These are phyloP conservation scores for Poecile montanus DNA, from an alignment of 2,797 vertebrate species.

Conservation along the genomic window DNA sequence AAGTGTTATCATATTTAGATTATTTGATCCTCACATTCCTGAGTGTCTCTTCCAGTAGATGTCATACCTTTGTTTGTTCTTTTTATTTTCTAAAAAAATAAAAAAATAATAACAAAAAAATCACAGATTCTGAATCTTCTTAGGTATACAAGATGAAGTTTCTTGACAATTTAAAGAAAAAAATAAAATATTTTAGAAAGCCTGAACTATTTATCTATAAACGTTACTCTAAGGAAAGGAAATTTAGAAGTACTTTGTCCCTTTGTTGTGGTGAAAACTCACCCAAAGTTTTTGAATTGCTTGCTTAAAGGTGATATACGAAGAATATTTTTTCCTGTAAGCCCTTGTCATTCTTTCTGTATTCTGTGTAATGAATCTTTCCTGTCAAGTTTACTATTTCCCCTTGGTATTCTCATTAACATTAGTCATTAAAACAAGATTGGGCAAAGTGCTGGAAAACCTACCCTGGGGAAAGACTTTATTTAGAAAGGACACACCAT, in stretches of 20 bases:
- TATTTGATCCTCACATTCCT: neutral
- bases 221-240: neutral
- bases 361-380: neutral
- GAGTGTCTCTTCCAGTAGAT: neutral
- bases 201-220: neutral
- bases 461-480: neutral
- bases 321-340: neutral
- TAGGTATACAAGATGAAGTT: neutral
- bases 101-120: neutral
- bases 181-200: neutral
- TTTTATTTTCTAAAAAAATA: neutral
- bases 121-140: neutral
- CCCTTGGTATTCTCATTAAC: slow-evolving; percentile 16
- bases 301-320: neutral
- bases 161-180: neutral
- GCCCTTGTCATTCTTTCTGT: neutral
- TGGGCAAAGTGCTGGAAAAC: neutral
- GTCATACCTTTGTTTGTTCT: fast-evolving
- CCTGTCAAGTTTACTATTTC: neutral
- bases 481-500: neutral
- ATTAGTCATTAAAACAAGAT: slow-evolving; percentile 2
- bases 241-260: neutral
- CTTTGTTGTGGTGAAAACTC: neutral
- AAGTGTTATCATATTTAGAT: neutral
- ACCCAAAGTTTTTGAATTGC: neutral